phyloP scores from a whole-genome alignment of 2,888 invertebrate genomes.

The Eupithecia centaureata region DNA sequence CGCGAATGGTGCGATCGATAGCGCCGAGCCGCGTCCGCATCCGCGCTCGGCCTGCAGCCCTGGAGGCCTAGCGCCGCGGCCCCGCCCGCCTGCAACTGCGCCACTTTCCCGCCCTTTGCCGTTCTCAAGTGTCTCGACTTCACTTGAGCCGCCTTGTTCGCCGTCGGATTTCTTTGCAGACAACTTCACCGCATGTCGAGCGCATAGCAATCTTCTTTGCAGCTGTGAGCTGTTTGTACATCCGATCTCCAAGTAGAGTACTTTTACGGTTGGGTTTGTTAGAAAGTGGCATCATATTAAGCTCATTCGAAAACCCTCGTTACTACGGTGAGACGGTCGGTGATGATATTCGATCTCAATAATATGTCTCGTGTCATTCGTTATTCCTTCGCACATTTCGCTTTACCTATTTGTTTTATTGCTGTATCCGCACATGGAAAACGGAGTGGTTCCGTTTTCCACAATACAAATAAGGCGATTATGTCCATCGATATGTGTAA shows the following conservation, averaged over 20 bases:
- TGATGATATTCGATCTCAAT: slow-evolving; percentile 2
- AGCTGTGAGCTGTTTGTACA: slow-evolving; percentile 28
- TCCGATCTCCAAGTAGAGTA: slow-evolving; percentile 5
- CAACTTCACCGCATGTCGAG: slow-evolving; percentile 31
- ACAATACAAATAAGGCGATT: slow-evolving; percentile 37
- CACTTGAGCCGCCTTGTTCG: slow-evolving; percentile 37
- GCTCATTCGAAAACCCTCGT: neutral
- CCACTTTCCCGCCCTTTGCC: slow-evolving; percentile 38
- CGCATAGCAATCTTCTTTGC: slow-evolving; percentile 31
- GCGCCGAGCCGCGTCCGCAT: slow-evolving; percentile 53
- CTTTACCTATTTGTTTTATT: slow-evolving; percentile 15
- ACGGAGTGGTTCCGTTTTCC: slow-evolving; percentile 26
- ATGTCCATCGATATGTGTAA: slow-evolving; percentile 33
- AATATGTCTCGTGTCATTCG: slow-evolving; percentile 1
- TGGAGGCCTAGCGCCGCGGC: slow-evolving; percentile 26
- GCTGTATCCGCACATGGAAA: slow-evolving; percentile 7
- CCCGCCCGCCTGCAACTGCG: slow-evolving; percentile 49
- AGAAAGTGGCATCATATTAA: neutral
- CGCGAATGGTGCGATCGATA: slow-evolving; percentile 52
- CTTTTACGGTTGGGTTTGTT: slow-evolving; percentile 1
- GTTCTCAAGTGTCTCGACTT: slow-evolving; percentile 41
- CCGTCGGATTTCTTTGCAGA: slow-evolving; percentile 34
- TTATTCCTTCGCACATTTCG: slow-evolving; percentile 8
- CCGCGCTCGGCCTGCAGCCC: slow-evolving; percentile 34
- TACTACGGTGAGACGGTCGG: neutral